Base-by-base conservation (phyloP, 2,797 vertebrate species). In the Podarcis siculus region DNA sequence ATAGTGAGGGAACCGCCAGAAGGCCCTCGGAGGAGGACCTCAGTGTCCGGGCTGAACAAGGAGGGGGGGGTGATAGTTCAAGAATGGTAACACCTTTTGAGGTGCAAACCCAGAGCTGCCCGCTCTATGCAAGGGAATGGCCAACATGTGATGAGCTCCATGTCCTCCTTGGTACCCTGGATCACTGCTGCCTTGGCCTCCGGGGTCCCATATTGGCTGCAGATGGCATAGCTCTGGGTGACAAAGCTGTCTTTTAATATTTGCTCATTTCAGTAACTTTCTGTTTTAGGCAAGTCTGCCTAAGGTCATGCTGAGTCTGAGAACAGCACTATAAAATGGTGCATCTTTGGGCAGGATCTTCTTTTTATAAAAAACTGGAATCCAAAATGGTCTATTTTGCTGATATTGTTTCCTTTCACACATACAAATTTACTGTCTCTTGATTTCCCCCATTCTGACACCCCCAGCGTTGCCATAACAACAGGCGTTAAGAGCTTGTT, bases 391-490 rank as follows among this genome's bases (percentile, higher is more conserved):
- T 45, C 73, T 75, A 30, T 0, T 0, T 1, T 3, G 35, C 79
- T 82, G 71, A 27, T 49, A 73, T 3, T 89, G 76, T 90, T 95
- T 82, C 92, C 92, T 86, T 89, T 91, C 72, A 69, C 78, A 87
- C 17, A 64, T 61, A 86, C 61, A 82, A 27, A 86, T 76, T 55
- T 81, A 75, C 71, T 75, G 21, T 45, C 86, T 93, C 90, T 87
- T 32, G 3, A 87, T 94, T 94, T 95, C 93, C 91, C 91, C 91
- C 92, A 80, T 89, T 79, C 86, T 15, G 9, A 90, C 90, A 93
- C 88, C 92, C 85, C 89, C 91, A 89, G 90, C 90, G 95, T 96
- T 95, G 92, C 95, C 95, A 96, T 96, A 95, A 95, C 95, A 95
- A 96, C 95, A 92, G 94, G 91, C 91, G 0, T 94, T 95, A 95